Evolutionary conservation across 2,113 vertebrate genomes (phyloP), one percentile per base, ranked within the genome.

Genomic region (Myiagra hebetior): DNA sequence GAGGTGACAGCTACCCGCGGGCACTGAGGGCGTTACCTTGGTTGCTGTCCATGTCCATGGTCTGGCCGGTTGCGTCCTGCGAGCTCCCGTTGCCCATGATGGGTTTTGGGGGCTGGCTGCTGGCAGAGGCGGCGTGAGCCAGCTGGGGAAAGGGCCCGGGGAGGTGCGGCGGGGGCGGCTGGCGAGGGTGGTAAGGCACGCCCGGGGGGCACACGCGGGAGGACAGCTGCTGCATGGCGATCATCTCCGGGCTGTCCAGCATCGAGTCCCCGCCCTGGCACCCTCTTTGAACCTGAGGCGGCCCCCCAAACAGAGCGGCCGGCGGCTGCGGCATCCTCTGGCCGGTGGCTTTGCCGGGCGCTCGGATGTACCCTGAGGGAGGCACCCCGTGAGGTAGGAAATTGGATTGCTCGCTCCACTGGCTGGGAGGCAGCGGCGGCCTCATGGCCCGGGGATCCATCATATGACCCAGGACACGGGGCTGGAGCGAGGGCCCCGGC

Each of bases 201-300:
- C 98, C 98, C n/a, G 98, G 98, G 13, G 98, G 98, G 97, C 98
- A 98, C 91, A 98, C 99, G 0, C 99, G 98, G 47, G 99, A 99
- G 1, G 99, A 99, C 68, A 99, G 98, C 98, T 99, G 99, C 98
- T 99, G 99, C 98, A 99, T 98, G 96, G 99, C 99, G 13, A 99
- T 98, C 99, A 99, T 99, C 97, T 99, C 99, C 0, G 99, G 99
- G 97, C 99, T 99, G 97, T 99, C 99, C 98, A 99, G 98, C 99
- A 99, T 99, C 74, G 99, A 99, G 87, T 98, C 98, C 85, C 98
- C 98, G 0, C 98, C 98, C 89, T 98, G 98, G 73, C 97, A 97
- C 31, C 98, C 98, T 93, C 98, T 98, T 20, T 98, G 98, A 86
- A 98, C 98, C 67, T 97, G 98, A 76, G 97, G 82, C 0, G 97